A percentile compares a stretch with the other conserved stretches of the same genome.
Conservation (phyloP, 2,888 invertebrate species). For the Macaria notata region DNA sequence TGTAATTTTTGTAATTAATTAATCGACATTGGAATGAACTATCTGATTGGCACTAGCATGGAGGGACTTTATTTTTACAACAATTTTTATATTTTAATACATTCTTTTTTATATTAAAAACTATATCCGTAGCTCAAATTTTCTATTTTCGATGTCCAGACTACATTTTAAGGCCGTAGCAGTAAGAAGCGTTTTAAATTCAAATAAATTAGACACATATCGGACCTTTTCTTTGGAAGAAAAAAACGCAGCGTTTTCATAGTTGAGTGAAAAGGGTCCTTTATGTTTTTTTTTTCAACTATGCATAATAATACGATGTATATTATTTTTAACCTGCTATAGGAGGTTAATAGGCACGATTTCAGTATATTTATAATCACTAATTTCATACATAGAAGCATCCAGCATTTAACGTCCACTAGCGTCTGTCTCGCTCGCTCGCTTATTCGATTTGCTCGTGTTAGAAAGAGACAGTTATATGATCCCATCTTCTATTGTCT, state of each 20-base stretch:
- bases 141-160: slow-evolving; percentile 16
- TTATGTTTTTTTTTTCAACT: slow-evolving; percentile 12
- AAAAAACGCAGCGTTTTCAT: slow-evolving; percentile 5
- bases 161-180: slow-evolving; percentile 19
- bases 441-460: slow-evolving; percentile 19
- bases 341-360: slow-evolving; percentile 20
- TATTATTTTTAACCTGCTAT: slow-evolving; percentile 12
- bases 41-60: slow-evolving; percentile 72
- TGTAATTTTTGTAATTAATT: slow-evolving; percentile 27
- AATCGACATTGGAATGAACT: slow-evolving; percentile 56
- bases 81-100: slow-evolving; percentile 10
- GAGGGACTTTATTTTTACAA: slow-evolving; percentile 52
- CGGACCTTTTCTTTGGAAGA: slow-evolving; percentile 9
- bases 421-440: slow-evolving; percentile 17
- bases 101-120: slow-evolving; percentile 17
- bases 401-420: slow-evolving; percentile 19
- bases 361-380: slow-evolving; percentile 13
- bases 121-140: slow-evolving; percentile 24
- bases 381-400: slow-evolving; percentile 17
- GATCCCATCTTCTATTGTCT: slow-evolving; percentile 24
- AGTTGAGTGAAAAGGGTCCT: slow-evolving; percentile 7
- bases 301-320: slow-evolving; percentile 9
- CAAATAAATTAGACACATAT: slow-evolving; percentile 12
- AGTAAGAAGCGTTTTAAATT: slow-evolving; percentile 21
- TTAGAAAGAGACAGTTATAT: slow-evolving; percentile 16